Base-by-base conservation (phyloP, 53 echinoderm and acorn worm species). In the Holothuria scabra region DNA sequence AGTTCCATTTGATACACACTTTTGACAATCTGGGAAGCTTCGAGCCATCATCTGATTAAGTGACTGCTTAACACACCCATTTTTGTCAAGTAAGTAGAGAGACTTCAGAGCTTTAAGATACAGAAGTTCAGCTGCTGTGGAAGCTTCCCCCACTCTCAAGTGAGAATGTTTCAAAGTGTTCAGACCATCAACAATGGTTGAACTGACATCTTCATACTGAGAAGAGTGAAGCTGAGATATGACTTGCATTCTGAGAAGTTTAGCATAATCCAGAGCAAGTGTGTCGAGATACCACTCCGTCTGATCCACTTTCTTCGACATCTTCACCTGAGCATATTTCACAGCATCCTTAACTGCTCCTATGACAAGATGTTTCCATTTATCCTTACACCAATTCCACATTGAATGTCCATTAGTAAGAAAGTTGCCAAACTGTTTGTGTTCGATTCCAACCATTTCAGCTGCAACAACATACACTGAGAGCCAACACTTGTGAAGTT, bases 401-500 rank as follows among this genome's bases (percentile, higher is more conserved):
- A 78, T 31, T 14, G 30, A 18, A 46, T 78, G 56, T 29, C 78
- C 78, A 26, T 25, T 19, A 29, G 56, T 14, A 13, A 78, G 16
- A 26, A 23, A 31, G 31, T 12, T 25, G 52, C 28, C 78, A 58
- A 78, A 78, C 78, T 78, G 78, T 20, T 78, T 57, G 78, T 78
- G 78, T 14, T 58, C 78, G 12, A 58, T 55, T 28, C 78, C 78
- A 58, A 78, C 28, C 78, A 78, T 12, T 21, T 78, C 59, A 19
- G 78, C 78, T 56, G 78, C 29, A 21, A 58, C n/a, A 4, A 56
- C 48, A 56, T 49, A 78, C 1, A 78, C 28, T 16, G 49, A 30
- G 59, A 78, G 48, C 78, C 78, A 78, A 29, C 21, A 32, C 31
- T 58, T 56, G 59, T 78, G 78, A 9, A 78, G 31, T 58, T 78